phyloP scores from a whole-genome alignment of 2,797 vertebrate species.

The Xerus rutilus region DNA sequence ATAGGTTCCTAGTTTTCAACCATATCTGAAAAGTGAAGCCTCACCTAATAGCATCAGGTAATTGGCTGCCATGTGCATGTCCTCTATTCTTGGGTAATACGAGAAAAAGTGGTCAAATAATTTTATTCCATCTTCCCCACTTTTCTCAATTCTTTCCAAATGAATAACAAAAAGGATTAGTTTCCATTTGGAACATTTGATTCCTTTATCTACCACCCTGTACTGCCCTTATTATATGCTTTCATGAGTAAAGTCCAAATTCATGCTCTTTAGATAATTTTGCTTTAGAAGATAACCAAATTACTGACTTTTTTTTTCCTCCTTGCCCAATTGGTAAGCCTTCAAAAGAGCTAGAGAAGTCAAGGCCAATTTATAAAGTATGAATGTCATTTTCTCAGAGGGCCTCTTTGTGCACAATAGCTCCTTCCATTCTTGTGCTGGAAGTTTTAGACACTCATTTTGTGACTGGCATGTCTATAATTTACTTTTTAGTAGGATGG shows the following conservation, averaged over 20 bases:
- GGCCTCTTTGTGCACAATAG: background rate
- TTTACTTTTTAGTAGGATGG: conserved; percentile 31
- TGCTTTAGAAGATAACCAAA: conserved; percentile 1
- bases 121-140: conserved; percentile 9
- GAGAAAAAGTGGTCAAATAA: conserved; percentile 39
- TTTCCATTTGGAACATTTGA: conserved; percentile 39
- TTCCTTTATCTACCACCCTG: background rate
- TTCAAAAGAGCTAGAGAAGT: background rate
- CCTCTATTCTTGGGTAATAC: background rate
- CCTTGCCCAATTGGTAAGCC: background rate
- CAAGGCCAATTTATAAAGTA: background rate
- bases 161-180: background rate
- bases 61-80: conserved; percentile 56
- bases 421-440: background rate
- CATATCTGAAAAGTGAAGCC: conserved; percentile 67
- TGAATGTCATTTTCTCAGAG: background rate
- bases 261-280: conserved; percentile 43
- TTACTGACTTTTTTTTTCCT: background rate
- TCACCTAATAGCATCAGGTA: conserved; percentile 67
- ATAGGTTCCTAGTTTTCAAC: conserved; percentile 58
- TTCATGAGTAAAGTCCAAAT: conserved; percentile 50
- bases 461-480: background rate
- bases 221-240: background rate
- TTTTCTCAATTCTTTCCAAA: conserved; percentile 41
- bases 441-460: background rate